A percentile compares a stretch with the other conserved stretches of the same genome.
These are phyloP conservation scores for Metalampra italica DNA, from an alignment of 2,888 invertebrate species.

Conservation along the genomic window DNA sequence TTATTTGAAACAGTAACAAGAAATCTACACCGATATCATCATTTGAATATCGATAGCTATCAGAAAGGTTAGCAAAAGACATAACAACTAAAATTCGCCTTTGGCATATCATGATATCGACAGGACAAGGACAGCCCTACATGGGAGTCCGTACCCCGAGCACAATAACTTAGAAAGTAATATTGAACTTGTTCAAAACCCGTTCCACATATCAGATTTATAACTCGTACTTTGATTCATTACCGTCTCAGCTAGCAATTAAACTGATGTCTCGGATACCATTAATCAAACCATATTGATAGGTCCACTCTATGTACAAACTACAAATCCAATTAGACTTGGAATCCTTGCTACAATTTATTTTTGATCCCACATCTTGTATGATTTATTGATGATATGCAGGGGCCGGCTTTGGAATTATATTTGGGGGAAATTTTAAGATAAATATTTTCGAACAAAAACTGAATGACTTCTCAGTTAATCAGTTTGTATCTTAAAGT, in stretches of 20 bases:
- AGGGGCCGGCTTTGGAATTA: too few relatives aligned
- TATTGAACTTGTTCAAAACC: constrained; percentile 45
- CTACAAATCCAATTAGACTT: constrained; percentile 71
- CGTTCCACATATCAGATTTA: constrained; percentile 69
- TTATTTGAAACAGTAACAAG: too few relatives aligned
- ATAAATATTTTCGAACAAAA: too few relatives aligned
- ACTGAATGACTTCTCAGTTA: too few relatives aligned
- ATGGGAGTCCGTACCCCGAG: constrained; percentile 4
- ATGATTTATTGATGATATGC: constrained; percentile 50
- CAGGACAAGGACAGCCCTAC: too few relatives aligned
- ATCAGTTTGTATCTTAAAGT: too few relatives aligned
- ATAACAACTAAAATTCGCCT: too few relatives aligned
- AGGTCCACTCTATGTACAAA: constrained; percentile 65
- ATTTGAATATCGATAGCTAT: too few relatives aligned
- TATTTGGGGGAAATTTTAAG: too few relatives aligned
- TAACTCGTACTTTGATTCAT: constrained; percentile 71
- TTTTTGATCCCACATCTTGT: constrained; percentile 38
- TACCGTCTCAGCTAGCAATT: constrained; percentile 67
- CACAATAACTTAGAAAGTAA: constrained; percentile 35
- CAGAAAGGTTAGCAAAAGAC: too few relatives aligned
- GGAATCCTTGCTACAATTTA: constrained; percentile 66
- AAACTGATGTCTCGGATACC: constrained; percentile 63
- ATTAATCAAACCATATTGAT: constrained; percentile 76
- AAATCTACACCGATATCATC: too few relatives aligned
- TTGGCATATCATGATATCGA: too few relatives aligned